Evolutionary conservation across 2,797 vertebrate species (phyloP), one percentile per base, ranked within the genome.

Genomic region (Sebastes cheni): DNA sequence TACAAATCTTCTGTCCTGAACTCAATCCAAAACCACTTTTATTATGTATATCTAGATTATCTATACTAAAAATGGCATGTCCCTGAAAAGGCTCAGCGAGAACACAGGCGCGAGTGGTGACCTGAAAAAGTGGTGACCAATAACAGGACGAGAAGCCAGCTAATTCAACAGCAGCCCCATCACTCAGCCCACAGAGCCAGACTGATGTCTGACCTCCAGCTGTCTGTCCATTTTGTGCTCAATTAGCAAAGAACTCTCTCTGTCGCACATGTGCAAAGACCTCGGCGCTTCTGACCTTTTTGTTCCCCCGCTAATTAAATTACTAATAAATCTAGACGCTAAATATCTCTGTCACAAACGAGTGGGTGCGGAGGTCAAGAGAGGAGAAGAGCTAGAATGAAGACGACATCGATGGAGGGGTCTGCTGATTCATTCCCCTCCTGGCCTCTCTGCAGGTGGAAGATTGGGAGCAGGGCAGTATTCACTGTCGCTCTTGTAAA

Each of bases 201-300:
- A 83, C 84, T 85, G 86, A 94, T 88, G 86, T 65, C 86, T 86
- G 89, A 91, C 90, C 90, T 93, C 90, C 91, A 93, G 90, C 91
- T 93, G 92, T 94, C 92, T 84, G 83, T 79, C 86, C 83, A 86
- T 89, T 91, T 90, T 91, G 85, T 88, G 85, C 84, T 94, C 89
- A 94, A 91, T 94, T 93, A 94, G 77, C 82, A 86, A 88, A 91
- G 75, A 89, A 90, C 81, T 85, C 77, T 82, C 65, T 72, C 46
- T 23, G 13, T 68, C 8, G 27, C 84, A 87, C 85, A 79, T 78
- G 84, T 77, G 86, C 68, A 87, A 74, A 85, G 77, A 85, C 75
- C 79, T 77, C 65, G 8, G 76, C 11, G 39, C 71, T 52, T 36
- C 65, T 88, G 89, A 91, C 91, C 86, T 91, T 92, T 52, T 86